Evolutionary conservation across 2,888 invertebrate species (phyloP).

Genomic region (Lasioglossum marginatum): DNA sequence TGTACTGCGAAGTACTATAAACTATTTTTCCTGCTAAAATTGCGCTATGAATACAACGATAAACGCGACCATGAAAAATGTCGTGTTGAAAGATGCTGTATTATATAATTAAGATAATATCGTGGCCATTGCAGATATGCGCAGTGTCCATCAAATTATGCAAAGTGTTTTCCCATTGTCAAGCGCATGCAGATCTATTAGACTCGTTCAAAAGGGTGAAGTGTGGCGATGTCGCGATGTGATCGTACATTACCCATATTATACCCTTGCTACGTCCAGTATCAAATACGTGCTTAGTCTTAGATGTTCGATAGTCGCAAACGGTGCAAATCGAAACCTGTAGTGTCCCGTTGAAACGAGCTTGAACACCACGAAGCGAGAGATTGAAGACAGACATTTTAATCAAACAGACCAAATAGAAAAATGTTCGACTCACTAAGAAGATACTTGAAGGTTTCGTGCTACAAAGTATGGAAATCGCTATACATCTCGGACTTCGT

Average conservation of each 20-base stretch:
- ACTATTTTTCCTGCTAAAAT: too few relatives aligned
- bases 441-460: background rate
- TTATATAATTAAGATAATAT: constrained; percentile 42
- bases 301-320: background rate
- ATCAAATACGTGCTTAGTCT: constrained; percentile 29
- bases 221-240: constrained; percentile 20
- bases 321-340: background rate
- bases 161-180: constrained; percentile 1
- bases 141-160: background rate
- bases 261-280: background rate
- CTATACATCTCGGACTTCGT: constrained; percentile 68
- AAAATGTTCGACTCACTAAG: background rate
- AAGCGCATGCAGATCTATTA: constrained; percentile 21
- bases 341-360: background rate
- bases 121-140: background rate
- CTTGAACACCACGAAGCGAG: background rate
- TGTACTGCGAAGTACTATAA: background rate
- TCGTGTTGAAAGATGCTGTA: background rate
- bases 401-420: background rate
- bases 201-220: constrained; percentile 30
- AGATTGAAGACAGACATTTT: too few relatives aligned
- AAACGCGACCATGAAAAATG: background rate
- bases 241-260: constrained; percentile 37
- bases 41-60: background rate
- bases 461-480: constrained; percentile 53